Base-by-base conservation (phyloP, 2,797 vertebrate species). In the Monodelphis domestica region DNA sequence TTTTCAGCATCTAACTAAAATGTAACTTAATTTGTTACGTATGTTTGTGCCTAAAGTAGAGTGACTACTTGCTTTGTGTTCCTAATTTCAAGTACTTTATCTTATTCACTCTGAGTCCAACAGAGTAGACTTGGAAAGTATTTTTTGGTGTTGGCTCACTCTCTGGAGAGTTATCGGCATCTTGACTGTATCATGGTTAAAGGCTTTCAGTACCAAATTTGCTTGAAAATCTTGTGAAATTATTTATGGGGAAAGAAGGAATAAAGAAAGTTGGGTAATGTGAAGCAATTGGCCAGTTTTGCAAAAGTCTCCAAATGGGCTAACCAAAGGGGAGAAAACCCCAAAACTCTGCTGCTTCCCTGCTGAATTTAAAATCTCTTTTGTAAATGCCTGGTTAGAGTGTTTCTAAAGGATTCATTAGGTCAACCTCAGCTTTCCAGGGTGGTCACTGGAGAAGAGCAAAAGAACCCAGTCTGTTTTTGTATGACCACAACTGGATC, bases 321-420 rank as follows among this genome's bases (percentile, higher is more conserved):
- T 97, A 97, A 97, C 94, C 94, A 95, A 95, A 96, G 96, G 96
- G 93, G 2, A 12, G 9, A 38, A 70, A 38, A 45, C 5, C n/a
- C 17, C 21, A 9, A 24, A 45, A 26, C 96, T 89, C 94, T 97
- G 96, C 56, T 51, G 94, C 57, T 53, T 94, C 55, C 90, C 29
- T 10, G 91, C 51, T 78, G 54, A 26, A 38, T 91, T 90, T 95
- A 84, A 53, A 53, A 95, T 95, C 91, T 89, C 89, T 94, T 84
- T 5, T 56, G 54, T 87, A 84, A 78, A 93, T 0, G 54, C 89
- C 70, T 14, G 9, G 15, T 57, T 33, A 92, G 84, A 87, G 63
- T 53, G 56, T 93, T 95, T 93, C 94, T 95, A 88, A 91, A 92
- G 90, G 88, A 89, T 33, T 88, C 63, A 38, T 12, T 53, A 70